Evolutionary conservation across 1,140 invertebrate species (phyloP).

Genomic region (Varroa destructor): DNA sequence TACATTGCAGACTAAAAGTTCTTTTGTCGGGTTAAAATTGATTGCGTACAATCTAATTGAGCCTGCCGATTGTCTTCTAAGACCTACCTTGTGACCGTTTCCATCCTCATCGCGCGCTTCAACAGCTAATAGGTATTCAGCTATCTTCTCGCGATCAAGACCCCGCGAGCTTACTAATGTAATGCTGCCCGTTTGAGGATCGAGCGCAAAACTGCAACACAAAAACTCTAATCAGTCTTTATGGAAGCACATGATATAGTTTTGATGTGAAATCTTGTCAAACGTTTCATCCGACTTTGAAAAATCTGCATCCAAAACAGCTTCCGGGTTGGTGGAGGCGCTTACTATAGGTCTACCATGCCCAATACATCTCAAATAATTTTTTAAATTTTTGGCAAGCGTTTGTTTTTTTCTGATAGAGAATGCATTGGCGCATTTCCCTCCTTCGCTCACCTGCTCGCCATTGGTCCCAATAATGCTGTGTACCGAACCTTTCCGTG

Average conservation of each 20-base stretch:
- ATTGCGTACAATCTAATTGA: too few species aligned
- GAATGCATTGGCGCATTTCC: too few species aligned
- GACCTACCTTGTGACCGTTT: constrained; percentile 52
- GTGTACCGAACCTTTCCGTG: constrained; percentile 62
- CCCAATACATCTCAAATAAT: too few species aligned
- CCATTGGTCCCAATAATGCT: constrained; percentile 55
- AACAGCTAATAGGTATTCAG: constrained; percentile 58
- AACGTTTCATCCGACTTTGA: constrained; percentile 5
- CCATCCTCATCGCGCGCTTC: constrained; percentile 73
- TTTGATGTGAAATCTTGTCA: neutral
- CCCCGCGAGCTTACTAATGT: constrained; percentile 55
- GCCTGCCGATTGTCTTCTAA: too few species aligned
- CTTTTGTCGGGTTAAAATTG: too few species aligned
- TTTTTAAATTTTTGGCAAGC: too few species aligned
- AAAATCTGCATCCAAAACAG: neutral
- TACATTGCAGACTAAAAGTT: too few species aligned
- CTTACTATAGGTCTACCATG: too few species aligned
- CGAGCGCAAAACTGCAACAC: constrained; percentile 54
- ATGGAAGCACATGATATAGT: neutral
- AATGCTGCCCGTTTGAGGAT: constrained; percentile 64
- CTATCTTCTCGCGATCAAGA: constrained; percentile 60
- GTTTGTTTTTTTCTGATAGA: too few species aligned
- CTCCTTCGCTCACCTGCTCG: constrained; percentile 41
- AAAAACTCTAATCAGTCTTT: constrained; percentile 31
- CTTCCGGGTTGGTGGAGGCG: neutral